phyloP scores from a whole-genome alignment of 2,113 vertebrate genomes.

The Tiliqua scincoides region DNA sequence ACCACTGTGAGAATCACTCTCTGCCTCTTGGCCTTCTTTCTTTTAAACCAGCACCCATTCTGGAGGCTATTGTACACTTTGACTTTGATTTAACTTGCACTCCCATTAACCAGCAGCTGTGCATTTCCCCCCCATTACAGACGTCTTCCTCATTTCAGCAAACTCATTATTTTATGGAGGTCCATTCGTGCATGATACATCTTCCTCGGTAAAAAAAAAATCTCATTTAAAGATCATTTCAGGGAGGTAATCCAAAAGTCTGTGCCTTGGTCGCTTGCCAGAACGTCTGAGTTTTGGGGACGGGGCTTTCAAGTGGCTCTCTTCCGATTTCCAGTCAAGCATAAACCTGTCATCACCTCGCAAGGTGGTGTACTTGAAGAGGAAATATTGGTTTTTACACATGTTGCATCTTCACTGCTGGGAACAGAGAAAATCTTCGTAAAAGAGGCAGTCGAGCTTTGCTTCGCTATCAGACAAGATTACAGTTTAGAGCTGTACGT shows the following conservation, averaged over 20 bases:
- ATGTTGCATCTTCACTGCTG: constrained; percentile 8
- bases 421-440: constrained; percentile 42
- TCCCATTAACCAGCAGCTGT: background rate
- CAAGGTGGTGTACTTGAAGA: constrained; percentile 11
- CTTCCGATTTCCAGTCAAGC: constrained; percentile 3
- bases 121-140: background rate
- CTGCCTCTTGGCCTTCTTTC: background rate
- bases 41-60: background rate
- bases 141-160: constrained; percentile 12
- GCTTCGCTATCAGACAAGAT: constrained; percentile 41
- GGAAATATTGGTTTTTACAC: constrained; percentile 11
- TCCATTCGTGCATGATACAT: constrained; percentile 4
- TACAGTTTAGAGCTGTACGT: background rate
- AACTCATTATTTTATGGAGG: constrained; percentile 14
- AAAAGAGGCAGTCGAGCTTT: constrained; percentile 25
- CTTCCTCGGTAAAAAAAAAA: constrained; percentile 37
- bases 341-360: constrained; percentile 32
- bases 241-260: background rate
- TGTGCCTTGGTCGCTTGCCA: constrained; percentile 28
- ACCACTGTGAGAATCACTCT: background rate
- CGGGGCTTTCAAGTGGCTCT: constrained; percentile 13
- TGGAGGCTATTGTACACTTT: background rate
- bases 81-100: background rate
- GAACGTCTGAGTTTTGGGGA: constrained; percentile 41
- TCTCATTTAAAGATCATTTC: constrained; percentile 34